These are phyloP conservation scores for Lasioglossum lativentre DNA, from an alignment of 2,888 invertebrate genomes.

Conservation along the genomic window DNA sequence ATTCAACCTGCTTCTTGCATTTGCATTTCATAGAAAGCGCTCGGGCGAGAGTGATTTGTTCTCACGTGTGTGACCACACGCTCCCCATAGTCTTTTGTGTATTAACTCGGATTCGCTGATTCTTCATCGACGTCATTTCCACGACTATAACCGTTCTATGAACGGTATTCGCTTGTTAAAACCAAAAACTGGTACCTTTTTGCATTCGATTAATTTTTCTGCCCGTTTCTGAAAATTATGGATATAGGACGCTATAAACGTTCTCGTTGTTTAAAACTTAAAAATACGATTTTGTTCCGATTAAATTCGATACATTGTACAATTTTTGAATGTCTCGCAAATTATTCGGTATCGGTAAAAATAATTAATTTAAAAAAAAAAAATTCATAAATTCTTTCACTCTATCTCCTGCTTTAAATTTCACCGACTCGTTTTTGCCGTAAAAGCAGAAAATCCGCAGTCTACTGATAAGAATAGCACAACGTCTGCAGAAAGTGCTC, in stretches of 20 bases:
- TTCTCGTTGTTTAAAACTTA: no score
- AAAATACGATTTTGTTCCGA: no score
- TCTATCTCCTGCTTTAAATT: background rate
- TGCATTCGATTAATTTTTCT: no score
- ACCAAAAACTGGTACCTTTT: no score
- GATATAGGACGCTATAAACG: no score
- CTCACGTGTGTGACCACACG: background rate
- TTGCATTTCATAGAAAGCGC: conserved; percentile 35
- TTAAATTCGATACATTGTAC: background rate
- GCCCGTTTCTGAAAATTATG: no score
- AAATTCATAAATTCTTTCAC: background rate
- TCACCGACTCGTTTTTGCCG: no score
- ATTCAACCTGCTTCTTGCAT: conserved; percentile 23
- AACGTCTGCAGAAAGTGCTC: background rate
- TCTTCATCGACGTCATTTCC: background rate
- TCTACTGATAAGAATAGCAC: background rate
- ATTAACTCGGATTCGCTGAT: background rate
- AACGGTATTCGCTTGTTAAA: background rate
- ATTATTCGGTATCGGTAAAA: no score
- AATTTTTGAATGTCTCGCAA: background rate
- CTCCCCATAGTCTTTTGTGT: background rate
- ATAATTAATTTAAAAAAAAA: background rate
- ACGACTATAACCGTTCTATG: background rate
- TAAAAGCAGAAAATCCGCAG: background rate
- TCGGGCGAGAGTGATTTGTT: conserved; percentile 17